These are phyloP conservation scores for Lota lota DNA, from an alignment of 2,113 vertebrate genomes.

Conservation along the genomic window DNA sequence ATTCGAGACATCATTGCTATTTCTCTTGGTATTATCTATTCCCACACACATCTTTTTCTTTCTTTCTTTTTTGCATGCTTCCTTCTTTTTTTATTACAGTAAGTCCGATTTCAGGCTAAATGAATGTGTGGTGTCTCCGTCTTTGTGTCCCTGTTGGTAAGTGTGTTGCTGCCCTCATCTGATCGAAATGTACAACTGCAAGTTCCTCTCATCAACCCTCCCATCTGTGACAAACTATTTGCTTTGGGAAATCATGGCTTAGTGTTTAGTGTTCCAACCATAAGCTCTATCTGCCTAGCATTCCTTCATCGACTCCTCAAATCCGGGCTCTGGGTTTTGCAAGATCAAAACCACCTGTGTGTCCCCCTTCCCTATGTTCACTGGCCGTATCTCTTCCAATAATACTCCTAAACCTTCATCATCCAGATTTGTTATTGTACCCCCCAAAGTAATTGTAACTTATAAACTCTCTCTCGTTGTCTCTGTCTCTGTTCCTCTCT, in stretches of 20 bases:
- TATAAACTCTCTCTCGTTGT: conserved; percentile 6
- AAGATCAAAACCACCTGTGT: neutral
- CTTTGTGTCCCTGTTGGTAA: conserved; percentile 33
- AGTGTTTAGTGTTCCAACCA: neutral
- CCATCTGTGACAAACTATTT: neutral
- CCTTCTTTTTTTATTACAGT: conserved; percentile 52
- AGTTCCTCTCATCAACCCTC: neutral
- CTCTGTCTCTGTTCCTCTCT: neutral
- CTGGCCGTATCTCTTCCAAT: neutral
- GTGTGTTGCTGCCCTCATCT: conserved; percentile 76
- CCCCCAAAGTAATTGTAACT: neutral
- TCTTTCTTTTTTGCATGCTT: conserved; percentile 59
- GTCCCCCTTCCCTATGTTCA: neutral
- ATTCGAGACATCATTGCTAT: conserved; percentile 30
- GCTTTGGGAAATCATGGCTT: neutral
- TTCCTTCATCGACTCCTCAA: conserved; percentile 12
- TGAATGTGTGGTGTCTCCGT: conserved; percentile 40
- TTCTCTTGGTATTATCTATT: conserved; percentile 51
- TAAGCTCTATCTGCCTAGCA: neutral
- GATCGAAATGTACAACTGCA: conserved; percentile 56
- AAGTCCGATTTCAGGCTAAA: conserved; percentile 51
- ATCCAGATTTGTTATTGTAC: neutral
- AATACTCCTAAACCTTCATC: neutral
- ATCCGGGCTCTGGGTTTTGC: conserved; percentile 8
- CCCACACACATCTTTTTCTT: conserved; percentile 52